phyloP scores from a whole-genome alignment of 2,113 vertebrate genomes.

The Plectropomus leopardus region DNA sequence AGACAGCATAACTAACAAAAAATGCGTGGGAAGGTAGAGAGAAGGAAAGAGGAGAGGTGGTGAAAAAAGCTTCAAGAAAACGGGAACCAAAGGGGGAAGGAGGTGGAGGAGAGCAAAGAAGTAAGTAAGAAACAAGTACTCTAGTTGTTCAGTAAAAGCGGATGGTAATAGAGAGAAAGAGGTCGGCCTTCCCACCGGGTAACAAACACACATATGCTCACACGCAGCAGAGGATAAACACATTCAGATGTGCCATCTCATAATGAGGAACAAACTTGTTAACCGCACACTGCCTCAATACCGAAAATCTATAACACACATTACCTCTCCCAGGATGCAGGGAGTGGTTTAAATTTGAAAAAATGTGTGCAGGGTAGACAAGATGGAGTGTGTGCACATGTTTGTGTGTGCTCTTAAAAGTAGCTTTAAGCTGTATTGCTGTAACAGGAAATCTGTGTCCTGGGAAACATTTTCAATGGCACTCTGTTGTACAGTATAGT shows the following conservation, averaged over 20 bases:
- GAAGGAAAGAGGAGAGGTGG: not conserved
- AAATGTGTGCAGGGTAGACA: not conserved
- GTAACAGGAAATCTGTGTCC: constrained; percentile 30
- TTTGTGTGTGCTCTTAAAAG: constrained; percentile 8
- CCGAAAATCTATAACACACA: constrained; percentile 36
- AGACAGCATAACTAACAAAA: not conserved
- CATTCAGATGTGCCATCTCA: constrained; percentile 14
- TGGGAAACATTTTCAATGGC: constrained; percentile 39
- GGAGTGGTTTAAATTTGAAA: constrained; percentile 3
- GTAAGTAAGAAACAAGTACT: not conserved
- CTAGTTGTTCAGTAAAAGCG: not conserved
- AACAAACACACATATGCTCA: not conserved
- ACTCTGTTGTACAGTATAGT: not conserved
- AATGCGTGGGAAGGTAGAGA: constrained; percentile 1
- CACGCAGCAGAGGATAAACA: constrained; percentile 12
- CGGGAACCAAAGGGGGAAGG: not conserved
- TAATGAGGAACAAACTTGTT: constrained; percentile 56
- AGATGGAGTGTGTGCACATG: not conserved
- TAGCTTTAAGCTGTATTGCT: constrained; percentile 16
- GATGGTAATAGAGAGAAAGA: not conserved
- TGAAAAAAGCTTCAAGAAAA: not conserved
- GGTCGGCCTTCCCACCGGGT: constrained; percentile 1
- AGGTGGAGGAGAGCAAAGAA: not conserved
- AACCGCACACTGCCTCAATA: constrained; percentile 24
- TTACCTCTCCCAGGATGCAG: constrained; percentile 20